Evolutionary conservation across 2,888 invertebrate genomes (phyloP).

Genomic region (Julus scanicus): DNA sequence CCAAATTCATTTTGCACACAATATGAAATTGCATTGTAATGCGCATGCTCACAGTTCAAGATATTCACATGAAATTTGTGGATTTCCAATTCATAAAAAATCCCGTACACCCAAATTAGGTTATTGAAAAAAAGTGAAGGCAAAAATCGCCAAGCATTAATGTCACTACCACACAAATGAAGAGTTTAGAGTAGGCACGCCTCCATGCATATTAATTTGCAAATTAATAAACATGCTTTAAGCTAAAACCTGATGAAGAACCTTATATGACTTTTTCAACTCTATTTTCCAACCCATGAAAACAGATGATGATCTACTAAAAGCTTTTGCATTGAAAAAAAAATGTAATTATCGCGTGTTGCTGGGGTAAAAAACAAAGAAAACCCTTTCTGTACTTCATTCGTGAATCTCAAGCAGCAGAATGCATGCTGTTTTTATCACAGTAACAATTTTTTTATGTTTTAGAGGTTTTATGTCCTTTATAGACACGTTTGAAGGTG

Average conservation of each 20-base stretch:
- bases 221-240: background rate
- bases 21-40: background rate
- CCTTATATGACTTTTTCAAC: background rate
- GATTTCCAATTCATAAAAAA: background rate
- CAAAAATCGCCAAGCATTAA: background rate
- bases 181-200: background rate
- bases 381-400: no score
- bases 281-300: background rate
- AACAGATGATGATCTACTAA: background rate
- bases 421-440: no score
- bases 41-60: background rate
- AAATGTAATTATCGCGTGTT: no score
- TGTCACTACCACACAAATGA: background rate
- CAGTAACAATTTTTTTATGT: no score
- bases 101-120: background rate
- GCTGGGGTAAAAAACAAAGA: no score
- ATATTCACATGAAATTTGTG: background rate
- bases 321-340: no score
- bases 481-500: no score
- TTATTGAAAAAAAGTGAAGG: background rate
- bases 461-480: no score
- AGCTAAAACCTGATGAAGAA: background rate
- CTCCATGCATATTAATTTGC: background rate
- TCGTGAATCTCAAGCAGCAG: no score
- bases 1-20: slow-evolving; percentile 8